Base-by-base conservation (phyloP, 2,113 vertebrate genomes). In the Datnioides undecimradiatus region DNA sequence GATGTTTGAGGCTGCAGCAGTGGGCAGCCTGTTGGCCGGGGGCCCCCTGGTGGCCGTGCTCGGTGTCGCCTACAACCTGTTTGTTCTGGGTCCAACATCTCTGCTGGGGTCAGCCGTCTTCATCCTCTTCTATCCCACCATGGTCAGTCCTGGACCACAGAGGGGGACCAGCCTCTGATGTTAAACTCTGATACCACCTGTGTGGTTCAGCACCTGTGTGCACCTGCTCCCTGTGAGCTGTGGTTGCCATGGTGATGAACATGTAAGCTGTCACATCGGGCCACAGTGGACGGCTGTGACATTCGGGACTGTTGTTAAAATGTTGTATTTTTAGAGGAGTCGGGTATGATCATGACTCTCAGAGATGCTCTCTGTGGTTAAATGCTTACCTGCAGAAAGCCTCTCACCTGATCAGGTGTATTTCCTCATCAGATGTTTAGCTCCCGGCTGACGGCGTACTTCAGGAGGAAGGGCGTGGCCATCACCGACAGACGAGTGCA, bases 101-200 rank as follows among this genome's bases (percentile, higher is more conserved):
- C 96, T 98, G 51, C 93, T 98, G 74, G 97, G 97, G 78, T 98
- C 97, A 3, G 96, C 97, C 19, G 93, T 98, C 54, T 98, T 98
- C 88, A 96, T 98, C 80, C 96, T 98, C 49, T 98, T 98, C 92
- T 98, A 98, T 65, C 97, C 97, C 25, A 93, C 96, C 19, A 97
- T 98, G 97, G 97, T 98, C 88, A 96, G 95, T 74, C 10, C 3
- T 11, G 12, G 38, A 40, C 12, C 19, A 12, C 13, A 13, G 46
- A n/a, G n/a, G n/a, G n/a, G n/a, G n/a, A n/a, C n/a, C n/a, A n/a
- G n/a, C n/a, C n/a, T n/a, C n/a, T n/a, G n/a, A n/a, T n/a, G n/a
- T n/a, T n/a, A n/a, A n/a, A n/a, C n/a, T n/a, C n/a, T n/a, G n/a
- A n/a, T n/a, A n/a, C n/a, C n/a, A n/a, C n/a, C n/a, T n/a, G n/a